Evolutionary conservation across 30 jellyfish, hydroid and myxozoan species (phyloP).

Genomic region (Rhopilema esculentum): DNA sequence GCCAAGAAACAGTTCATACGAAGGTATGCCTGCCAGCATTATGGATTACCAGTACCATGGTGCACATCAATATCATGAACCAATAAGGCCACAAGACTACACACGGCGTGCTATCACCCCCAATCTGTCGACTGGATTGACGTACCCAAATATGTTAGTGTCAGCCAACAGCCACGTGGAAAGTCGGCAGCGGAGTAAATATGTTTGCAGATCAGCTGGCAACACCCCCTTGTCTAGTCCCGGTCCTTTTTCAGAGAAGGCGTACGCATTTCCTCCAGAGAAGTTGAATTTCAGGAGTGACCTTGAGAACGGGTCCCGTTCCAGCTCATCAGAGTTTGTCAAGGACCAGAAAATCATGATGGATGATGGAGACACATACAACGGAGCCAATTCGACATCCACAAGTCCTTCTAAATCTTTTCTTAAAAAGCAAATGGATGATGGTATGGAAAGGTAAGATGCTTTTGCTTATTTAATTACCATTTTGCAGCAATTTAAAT

Average conservation of each 20-base stretch:
- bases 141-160: slow-evolving; percentile 24
- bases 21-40: slow-evolving; percentile 43
- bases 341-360: slow-evolving; percentile 15
- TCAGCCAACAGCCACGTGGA: slow-evolving; percentile 39
- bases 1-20: slow-evolving; percentile 31
- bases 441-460: slow-evolving; percentile 72
- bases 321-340: slow-evolving; percentile 16
- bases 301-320: slow-evolving; percentile 14
- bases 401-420: slow-evolving; percentile 76
- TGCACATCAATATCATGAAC: slow-evolving; percentile 38
- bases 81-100: slow-evolving; percentile 24
- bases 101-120: slow-evolving; percentile 62
- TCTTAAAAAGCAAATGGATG: slow-evolving; percentile 75
- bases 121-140: slow-evolving; percentile 12
- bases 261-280: slow-evolving; percentile 15
- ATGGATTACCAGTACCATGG: slow-evolving; percentile 28
- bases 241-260: slow-evolving; percentile 55
- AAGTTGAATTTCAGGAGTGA: neutral
- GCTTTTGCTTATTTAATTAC: neutral
- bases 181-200: slow-evolving; percentile 35
- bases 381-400: slow-evolving; percentile 56
- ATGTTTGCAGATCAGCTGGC: slow-evolving; percentile 67
- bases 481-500: too few relatives aligned
- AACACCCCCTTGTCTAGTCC: slow-evolving; percentile 69
- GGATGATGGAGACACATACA: slow-evolving; percentile 14